A percentile compares a stretch with the other conserved stretches of the same genome.
These are phyloP conservation scores for Megamerina dolium DNA, from an alignment of 2,888 invertebrate genomes.

Conservation along the genomic window DNA sequence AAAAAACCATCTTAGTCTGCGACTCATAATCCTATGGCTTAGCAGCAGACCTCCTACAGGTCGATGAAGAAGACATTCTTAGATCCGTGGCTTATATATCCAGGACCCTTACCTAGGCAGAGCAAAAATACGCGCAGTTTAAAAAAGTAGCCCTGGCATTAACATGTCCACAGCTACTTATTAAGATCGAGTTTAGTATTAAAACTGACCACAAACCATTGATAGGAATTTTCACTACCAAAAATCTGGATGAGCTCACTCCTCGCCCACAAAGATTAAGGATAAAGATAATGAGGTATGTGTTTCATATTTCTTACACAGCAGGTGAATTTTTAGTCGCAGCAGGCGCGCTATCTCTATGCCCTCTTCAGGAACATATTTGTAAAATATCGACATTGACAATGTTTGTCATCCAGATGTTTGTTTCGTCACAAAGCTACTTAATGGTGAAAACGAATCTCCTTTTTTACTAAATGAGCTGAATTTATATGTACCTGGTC, in stretches of 20 bases:
- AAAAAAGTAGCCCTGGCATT: conserved; percentile 22
- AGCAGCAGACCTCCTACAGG: conserved; percentile 11
- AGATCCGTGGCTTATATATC: conserved; percentile 14
- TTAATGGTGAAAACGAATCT: too few relatives aligned
- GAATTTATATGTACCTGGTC: too few relatives aligned
- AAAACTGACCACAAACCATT: conserved; percentile 24
- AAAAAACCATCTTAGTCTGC: conserved; percentile 12
- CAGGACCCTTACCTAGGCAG: conserved; percentile 17
- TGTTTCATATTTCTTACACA: conserved; percentile 15
- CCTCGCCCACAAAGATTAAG: conserved; percentile 17
- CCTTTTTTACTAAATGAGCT: too few relatives aligned
- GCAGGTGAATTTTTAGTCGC: too few relatives aligned
- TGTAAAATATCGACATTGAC: background rate
- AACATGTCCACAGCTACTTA: conserved; percentile 18
- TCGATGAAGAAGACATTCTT: conserved; percentile 9
- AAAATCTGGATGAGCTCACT: conserved; percentile 18
- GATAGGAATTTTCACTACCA: too few relatives aligned
- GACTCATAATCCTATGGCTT: conserved; percentile 13
- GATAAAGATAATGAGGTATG: conserved; percentile 18
- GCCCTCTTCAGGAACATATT: background rate
- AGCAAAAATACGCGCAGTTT: conserved; percentile 20
- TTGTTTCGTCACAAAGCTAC: too few relatives aligned
- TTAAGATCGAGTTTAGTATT: conserved; percentile 17
- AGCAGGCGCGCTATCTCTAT: too few relatives aligned
- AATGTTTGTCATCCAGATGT: too few relatives aligned